Conservation (phyloP, 2,797 vertebrate genomes). For the Schizopygopsis malacanthus region DNA sequence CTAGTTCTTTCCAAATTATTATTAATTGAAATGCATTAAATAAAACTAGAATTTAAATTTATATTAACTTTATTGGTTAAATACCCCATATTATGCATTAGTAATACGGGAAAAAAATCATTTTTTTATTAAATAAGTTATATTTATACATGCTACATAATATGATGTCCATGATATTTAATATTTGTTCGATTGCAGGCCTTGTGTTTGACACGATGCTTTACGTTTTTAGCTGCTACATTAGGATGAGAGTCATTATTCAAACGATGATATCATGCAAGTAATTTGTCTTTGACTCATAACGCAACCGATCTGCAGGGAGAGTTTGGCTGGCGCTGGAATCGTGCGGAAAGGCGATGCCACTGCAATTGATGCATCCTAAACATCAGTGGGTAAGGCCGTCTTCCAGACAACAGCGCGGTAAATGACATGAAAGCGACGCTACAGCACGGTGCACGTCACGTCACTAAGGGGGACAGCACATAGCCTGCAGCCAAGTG, state of each 20-base stretch:
- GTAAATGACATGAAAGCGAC: constrained; percentile 22
- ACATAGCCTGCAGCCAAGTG: constrained; percentile 48
- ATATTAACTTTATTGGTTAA: neutral
- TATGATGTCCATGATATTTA: neutral
- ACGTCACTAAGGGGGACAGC: constrained; percentile 50
- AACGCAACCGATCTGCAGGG: neutral
- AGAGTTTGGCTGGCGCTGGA: neutral
- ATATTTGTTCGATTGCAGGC: neutral
- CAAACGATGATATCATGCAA: constrained; percentile 1
- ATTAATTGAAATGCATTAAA: neutral
- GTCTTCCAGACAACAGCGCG: constrained; percentile 30
- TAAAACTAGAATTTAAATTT: neutral
- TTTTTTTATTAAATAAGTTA: neutral
- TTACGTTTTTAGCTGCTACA: neutral
- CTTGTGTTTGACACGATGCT: neutral
- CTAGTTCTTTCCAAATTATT: neutral
- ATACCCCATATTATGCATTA: neutral
- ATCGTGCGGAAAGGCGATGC: constrained; percentile 10
- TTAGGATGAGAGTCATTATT: neutral
- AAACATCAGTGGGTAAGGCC: constrained; percentile 13
- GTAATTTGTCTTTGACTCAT: neutral
- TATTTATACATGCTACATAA: neutral
- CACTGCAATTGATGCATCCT: constrained; percentile 6
- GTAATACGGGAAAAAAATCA: neutral
- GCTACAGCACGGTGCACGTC: constrained; percentile 43